Evolutionary conservation across 2,797 vertebrate genomes (phyloP).

Genomic region (Spatula versicolor): DNA sequence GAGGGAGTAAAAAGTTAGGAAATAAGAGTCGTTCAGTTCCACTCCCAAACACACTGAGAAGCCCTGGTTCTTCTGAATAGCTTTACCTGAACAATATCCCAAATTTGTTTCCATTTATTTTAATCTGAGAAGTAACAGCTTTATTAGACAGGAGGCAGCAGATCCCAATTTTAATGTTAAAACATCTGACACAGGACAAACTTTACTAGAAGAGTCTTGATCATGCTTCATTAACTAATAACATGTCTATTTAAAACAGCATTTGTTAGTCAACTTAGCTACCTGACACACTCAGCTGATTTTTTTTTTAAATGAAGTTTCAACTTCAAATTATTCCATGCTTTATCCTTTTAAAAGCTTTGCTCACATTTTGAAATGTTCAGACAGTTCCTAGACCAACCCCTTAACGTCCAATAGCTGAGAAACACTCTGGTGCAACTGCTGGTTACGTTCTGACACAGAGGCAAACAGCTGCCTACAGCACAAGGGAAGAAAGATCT

Average conservation of each 20-base stretch:
- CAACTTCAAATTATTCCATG: background rate
- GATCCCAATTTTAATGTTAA: background rate
- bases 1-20: background rate
- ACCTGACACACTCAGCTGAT: background rate
- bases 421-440: background rate
- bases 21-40: background rate
- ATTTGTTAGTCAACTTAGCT: background rate
- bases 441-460: background rate
- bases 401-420: background rate
- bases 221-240: background rate
- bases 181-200: background rate
- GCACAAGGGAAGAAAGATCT: background rate
- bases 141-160: background rate
- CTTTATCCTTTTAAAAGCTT: background rate
- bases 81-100: background rate
- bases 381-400: background rate
- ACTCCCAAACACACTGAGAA: background rate
- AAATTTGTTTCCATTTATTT: background rate
- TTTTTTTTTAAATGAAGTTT: background rate
- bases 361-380: background rate
- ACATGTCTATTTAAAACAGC: background rate
- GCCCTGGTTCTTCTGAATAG: background rate
- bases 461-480: accelerated
- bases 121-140: background rate
- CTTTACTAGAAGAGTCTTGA: background rate